phyloP scores from a whole-genome alignment of 1,140 invertebrate species.

The Antheraea pernyi region DNA sequence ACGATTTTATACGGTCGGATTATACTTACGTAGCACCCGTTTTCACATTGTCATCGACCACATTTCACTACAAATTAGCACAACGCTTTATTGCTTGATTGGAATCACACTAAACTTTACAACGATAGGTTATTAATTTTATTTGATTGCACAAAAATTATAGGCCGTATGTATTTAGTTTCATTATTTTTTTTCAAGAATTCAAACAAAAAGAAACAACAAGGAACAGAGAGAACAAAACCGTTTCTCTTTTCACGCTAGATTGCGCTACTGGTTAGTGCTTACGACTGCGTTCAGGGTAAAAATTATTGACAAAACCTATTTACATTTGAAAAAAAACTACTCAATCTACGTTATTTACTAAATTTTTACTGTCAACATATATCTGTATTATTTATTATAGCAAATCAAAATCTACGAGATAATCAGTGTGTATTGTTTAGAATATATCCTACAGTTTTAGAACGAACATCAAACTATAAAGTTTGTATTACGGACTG shows the following conservation, averaged over 20 bases:
- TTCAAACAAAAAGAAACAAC: constrained; percentile 63
- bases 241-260: constrained; percentile 14
- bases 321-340: no score
- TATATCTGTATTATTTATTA: no score
- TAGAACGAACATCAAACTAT: no score
- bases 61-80: constrained; percentile 59
- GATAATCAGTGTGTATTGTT: no score
- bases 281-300: background rate
- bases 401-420: no score
- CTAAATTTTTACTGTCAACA: no score
- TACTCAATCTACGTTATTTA: no score
- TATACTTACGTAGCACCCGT: constrained; percentile 74
- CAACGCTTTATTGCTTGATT: constrained; percentile 40
- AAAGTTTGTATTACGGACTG: no score
- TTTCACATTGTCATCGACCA: constrained; percentile 74
- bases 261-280: constrained; percentile 28
- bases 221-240: constrained; percentile 50
- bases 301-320: no score
- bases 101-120: constrained; percentile 14
- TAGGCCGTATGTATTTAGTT: constrained; percentile 51
- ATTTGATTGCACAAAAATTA: constrained; percentile 26
- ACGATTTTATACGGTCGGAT: constrained; percentile 43
- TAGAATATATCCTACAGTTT: no score
- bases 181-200: constrained; percentile 47
- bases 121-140: constrained; percentile 19